phyloP scores from a whole-genome alignment of 2,888 invertebrate genomes.

The Eilema depressum region DNA sequence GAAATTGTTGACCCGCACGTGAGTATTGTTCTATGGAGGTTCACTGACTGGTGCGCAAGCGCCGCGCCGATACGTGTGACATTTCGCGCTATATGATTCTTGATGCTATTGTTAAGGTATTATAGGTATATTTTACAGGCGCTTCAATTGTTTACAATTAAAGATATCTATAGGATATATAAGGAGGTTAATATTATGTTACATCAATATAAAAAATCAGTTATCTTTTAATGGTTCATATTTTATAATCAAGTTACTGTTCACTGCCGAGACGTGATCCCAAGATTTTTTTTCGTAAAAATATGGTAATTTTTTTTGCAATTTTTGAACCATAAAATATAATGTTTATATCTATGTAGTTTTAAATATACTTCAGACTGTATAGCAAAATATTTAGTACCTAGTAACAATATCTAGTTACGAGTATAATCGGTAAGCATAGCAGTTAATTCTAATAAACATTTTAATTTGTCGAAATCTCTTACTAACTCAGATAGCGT shows the following conservation, averaged over 20 bases:
- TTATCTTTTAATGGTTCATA: no score
- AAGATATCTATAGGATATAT: not conserved
- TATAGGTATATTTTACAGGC: conserved; percentile 55
- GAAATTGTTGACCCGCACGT: conserved; percentile 72
- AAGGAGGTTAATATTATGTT: not conserved
- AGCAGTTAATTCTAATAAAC: not conserved
- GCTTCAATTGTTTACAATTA: conserved; percentile 35
- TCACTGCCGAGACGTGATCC: no score
- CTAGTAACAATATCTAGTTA: no score
- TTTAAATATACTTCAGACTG: not conserved
- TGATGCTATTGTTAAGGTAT: conserved; percentile 67
- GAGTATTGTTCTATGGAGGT: conserved; percentile 75
- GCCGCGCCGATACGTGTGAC: conserved; percentile 68
- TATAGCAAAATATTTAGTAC: not conserved
- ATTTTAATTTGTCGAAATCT: not conserved
- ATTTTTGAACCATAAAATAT: no score
- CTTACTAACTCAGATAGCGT: not conserved
- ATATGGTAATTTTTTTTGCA: no score
- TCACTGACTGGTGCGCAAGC: conserved; percentile 74
- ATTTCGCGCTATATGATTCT: conserved; percentile 68
- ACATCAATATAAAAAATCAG: no score
- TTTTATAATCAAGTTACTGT: no score
- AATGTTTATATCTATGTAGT: no score
- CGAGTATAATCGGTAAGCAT: no score
- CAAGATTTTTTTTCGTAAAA: no score